Percentiles rank a stretch among this genome's conserved stretches.
Conservation (phyloP, 2,888 invertebrate species). For the Charanyca ferruginea region DNA sequence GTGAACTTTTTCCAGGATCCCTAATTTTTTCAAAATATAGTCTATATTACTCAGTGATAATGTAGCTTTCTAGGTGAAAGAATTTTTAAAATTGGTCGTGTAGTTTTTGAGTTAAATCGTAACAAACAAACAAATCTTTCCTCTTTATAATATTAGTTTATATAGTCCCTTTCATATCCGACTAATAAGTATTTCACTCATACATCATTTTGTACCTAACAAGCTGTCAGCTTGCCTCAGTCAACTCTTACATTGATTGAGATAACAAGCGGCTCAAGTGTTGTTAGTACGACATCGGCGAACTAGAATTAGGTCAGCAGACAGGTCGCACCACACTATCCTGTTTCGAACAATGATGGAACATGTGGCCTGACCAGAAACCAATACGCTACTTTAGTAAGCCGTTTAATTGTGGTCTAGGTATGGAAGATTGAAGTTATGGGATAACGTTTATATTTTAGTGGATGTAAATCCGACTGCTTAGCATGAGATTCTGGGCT, state of each 20-base stretch:
- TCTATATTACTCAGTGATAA: too few relatives aligned
- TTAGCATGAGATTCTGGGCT: too few relatives aligned
- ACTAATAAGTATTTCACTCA: not conserved
- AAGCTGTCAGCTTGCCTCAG: not conserved
- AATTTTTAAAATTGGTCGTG: too few relatives aligned
- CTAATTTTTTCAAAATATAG: too few relatives aligned
- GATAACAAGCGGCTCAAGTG: conserved; percentile 34
- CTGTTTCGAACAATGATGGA: conserved; percentile 26
- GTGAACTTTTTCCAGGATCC: too few relatives aligned
- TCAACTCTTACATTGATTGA: conserved; percentile 32
- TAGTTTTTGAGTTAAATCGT: too few relatives aligned
- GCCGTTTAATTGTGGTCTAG: conserved; percentile 8
- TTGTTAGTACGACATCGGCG: conserved; percentile 20
- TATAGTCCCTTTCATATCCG: too few relatives aligned
- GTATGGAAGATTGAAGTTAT: not conserved
- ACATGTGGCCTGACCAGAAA: conserved; percentile 34
- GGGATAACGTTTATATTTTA: too few relatives aligned
- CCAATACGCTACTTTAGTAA: conserved; percentile 12
- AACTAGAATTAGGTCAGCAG: conserved; percentile 43
- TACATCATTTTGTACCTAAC: not conserved
- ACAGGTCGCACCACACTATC: conserved; percentile 14
- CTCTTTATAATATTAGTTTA: too few relatives aligned
- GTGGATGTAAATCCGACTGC: too few relatives aligned
- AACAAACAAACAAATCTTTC: too few relatives aligned
- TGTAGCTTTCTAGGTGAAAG: too few relatives aligned